phyloP scores from a whole-genome alignment of 2,797 vertebrate species.

The Odontamblyopus lacepedii region DNA sequence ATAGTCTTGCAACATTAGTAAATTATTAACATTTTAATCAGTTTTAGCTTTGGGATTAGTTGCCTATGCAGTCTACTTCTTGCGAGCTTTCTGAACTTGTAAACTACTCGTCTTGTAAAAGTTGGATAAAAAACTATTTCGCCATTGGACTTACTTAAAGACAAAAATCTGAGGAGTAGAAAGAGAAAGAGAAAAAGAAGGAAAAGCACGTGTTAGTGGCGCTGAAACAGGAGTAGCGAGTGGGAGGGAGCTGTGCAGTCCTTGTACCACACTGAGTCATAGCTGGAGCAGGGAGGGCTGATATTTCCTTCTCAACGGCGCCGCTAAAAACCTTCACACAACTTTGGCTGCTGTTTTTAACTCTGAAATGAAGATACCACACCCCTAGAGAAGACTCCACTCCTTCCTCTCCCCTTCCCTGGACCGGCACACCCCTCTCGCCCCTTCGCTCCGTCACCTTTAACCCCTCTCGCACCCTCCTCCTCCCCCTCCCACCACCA shows the following conservation, averaged over 20 bases:
- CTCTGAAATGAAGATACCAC: conserved; percentile 63
- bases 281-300: conserved; percentile 49
- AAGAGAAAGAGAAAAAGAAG: conserved; percentile 1
- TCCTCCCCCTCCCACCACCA: conserved; percentile 4
- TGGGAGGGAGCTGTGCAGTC: conserved; percentile 27
- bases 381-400: conserved; percentile 55
- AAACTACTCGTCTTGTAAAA: neutral
- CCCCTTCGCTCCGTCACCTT: conserved; percentile 34
- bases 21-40: too few relatives aligned
- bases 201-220: conserved; percentile 16
- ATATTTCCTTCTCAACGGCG: conserved; percentile 30
- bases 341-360: conserved; percentile 65
- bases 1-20: too few relatives aligned
- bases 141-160: conserved; percentile 12
- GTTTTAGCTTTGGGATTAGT: too few relatives aligned
- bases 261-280: conserved; percentile 56
- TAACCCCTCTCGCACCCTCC: conserved; percentile 15
- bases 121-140: neutral
- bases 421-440: neutral
- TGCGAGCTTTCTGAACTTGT: neutral
- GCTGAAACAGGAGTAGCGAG: conserved; percentile 22
- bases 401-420: conserved; percentile 7
- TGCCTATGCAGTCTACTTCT: neutral
- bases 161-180: neutral
- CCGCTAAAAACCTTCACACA: conserved; percentile 52